phyloP scores from a whole-genome alignment of 2,888 invertebrate genomes.

The Dolichopus griseipennis region DNA sequence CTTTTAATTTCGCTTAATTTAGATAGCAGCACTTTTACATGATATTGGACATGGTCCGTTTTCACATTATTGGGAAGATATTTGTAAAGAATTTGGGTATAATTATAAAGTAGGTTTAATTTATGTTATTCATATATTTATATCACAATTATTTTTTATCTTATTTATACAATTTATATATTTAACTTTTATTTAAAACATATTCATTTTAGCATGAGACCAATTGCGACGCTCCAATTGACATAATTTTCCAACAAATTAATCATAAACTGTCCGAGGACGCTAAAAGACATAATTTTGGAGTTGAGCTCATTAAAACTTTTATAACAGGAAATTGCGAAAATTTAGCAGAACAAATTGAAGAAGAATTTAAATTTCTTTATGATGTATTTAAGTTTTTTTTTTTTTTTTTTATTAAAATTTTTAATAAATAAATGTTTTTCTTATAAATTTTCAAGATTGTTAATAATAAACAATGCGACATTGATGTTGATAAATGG shows the following conservation, averaged over 20 bases:
- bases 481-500: constrained; percentile 59
- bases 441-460: constrained; percentile 38
- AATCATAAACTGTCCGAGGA: constrained; percentile 22
- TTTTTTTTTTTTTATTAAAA: background rate
- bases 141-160: no score
- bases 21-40: constrained; percentile 57
- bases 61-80: constrained; percentile 54
- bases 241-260: constrained; percentile 29
- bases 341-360: constrained; percentile 22
- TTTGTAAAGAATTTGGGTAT: constrained; percentile 20
- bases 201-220: constrained; percentile 30
- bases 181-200: no score
- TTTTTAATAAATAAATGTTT: background rate
- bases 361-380: constrained; percentile 28
- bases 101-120: constrained; percentile 1
- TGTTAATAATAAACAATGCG: constrained; percentile 50
- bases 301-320: constrained; percentile 32
- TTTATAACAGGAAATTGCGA: constrained; percentile 31
- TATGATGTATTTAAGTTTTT: constrained; percentile 30
- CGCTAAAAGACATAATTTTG: constrained; percentile 26
- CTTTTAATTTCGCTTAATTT: constrained; percentile 41
- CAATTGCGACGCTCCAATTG: constrained; percentile 29
- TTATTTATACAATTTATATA: no score
- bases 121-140: no score
- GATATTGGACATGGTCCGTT: constrained; percentile 63